A percentile compares a stretch with the other conserved stretches of the same genome.
phyloP scores from a whole-genome alignment of 2,113 vertebrate genomes.

The Chloroceryle aenea region DNA sequence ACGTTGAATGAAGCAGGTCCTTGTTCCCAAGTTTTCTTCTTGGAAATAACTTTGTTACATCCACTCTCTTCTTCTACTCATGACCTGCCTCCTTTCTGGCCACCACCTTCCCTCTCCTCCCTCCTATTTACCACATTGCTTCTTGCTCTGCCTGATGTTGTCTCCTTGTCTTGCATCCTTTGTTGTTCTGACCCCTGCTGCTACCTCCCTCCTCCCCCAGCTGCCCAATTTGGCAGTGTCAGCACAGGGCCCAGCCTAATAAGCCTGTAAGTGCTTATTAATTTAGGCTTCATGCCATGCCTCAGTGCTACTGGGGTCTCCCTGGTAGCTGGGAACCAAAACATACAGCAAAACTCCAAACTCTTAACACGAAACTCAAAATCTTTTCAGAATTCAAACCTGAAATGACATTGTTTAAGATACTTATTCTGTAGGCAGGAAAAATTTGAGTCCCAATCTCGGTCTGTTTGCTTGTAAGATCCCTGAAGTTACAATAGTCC shows the following conservation, averaged over 20 bases:
- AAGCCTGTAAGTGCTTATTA: neutral
- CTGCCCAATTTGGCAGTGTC: slow-evolving; percentile 20
- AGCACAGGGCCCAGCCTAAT: neutral
- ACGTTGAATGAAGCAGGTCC: neutral
- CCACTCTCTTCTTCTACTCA: neutral
- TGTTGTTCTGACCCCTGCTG: neutral
- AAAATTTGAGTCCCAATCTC: neutral
- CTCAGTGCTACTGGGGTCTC: neutral
- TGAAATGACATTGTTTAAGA: neutral
- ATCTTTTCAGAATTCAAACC: neutral
- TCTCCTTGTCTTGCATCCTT: neutral
- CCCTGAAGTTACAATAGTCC: neutral
- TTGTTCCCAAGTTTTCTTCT: neutral
- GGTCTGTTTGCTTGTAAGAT: neutral
- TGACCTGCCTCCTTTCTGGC: neutral
- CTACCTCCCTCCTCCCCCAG: slow-evolving; percentile 1
- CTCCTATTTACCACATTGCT: neutral
- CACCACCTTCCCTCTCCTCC: neutral
- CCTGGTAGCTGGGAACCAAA: neutral
- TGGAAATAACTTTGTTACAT: neutral
- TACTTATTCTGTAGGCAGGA: neutral
- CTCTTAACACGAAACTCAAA: neutral
- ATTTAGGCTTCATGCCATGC: neutral
- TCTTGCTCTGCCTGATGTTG: neutral
- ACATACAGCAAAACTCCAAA: neutral